These are phyloP conservation scores for Azorinus chamasolen DNA, from an alignment of 2,888 invertebrate species.

Conservation along the genomic window DNA sequence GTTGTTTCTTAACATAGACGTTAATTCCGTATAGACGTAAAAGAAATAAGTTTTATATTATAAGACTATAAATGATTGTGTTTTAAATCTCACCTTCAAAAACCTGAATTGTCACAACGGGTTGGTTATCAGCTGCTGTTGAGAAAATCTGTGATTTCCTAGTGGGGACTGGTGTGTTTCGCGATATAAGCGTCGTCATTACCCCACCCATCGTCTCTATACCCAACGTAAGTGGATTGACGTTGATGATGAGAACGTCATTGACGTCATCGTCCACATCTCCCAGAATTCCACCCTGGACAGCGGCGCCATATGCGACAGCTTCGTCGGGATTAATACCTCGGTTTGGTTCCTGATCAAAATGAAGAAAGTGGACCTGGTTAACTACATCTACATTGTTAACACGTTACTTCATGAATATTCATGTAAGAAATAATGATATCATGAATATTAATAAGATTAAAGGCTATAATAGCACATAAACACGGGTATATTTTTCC, in stretches of 20 bases:
- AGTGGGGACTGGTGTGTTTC: conserved; percentile 99
- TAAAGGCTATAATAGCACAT: too few species aligned
- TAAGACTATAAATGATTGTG: too few species aligned
- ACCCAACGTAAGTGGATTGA: conserved; percentile 99
- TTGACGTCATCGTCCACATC: conserved; percentile 96
- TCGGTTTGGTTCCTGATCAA: conserved; percentile 97
- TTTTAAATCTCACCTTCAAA: conserved; percentile 95
- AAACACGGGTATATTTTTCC: too few species aligned
- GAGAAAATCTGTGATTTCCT: conserved; percentile 99
- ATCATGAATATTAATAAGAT: too few species aligned
- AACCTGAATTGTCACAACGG: conserved; percentile 98
- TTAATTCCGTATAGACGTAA: too few species aligned
- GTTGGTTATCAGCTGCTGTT: conserved; percentile 99
- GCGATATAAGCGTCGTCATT: conserved; percentile 98
- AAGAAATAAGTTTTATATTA: too few species aligned
- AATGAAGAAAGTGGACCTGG: conserved; percentile 19
- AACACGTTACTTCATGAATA: too few species aligned
- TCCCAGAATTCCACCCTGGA: conserved; percentile 99
- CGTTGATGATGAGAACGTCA: conserved; percentile 96
- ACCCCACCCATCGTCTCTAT: conserved; percentile 99
- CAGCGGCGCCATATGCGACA: conserved; percentile 99
- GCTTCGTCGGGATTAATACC: conserved; percentile 99
- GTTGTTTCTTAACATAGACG: too few species aligned
- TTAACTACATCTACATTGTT: too few species aligned
- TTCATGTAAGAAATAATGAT: too few species aligned